Conservation (phyloP, 2,888 invertebrate genomes). For the Catocala sponsa region DNA sequence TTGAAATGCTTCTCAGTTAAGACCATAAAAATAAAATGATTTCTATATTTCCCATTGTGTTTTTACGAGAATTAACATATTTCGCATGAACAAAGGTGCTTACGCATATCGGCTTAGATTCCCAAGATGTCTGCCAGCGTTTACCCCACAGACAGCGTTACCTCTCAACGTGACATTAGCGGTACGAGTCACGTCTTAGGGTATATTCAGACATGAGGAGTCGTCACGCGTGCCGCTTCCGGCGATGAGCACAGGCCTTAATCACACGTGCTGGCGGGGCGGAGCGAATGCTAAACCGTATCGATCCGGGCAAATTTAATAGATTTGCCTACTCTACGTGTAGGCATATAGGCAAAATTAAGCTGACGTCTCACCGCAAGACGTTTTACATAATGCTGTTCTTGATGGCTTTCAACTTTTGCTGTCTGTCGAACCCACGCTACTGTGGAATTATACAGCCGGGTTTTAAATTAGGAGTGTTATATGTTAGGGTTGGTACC, state of each 20-base stretch:
- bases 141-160: constrained; percentile 6
- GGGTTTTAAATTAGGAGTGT: not conserved
- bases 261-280: constrained; percentile 61
- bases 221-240: constrained; percentile 82
- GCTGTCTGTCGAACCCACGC: constrained; percentile 16
- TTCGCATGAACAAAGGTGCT: constrained; percentile 28
- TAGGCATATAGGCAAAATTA: constrained; percentile 21
- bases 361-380: constrained; percentile 22
- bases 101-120: constrained; percentile 40
- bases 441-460: not conserved
- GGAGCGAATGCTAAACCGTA: constrained; percentile 46
- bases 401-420: constrained; percentile 11
- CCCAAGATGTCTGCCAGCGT: constrained; percentile 49
- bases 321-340: constrained; percentile 27
- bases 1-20: too few species aligned
- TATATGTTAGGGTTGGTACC: too few species aligned
- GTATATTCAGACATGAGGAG: constrained; percentile 67
- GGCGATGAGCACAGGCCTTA: constrained; percentile 65
- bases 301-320: constrained; percentile 53
- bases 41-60: too few species aligned
- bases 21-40: too few species aligned
- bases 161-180: constrained; percentile 64
- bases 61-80: constrained; percentile 25
- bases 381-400: constrained; percentile 15
- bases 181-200: constrained; percentile 75